These are phyloP conservation scores for Cyphomyrmex costatus DNA, from an alignment of 1,140 invertebrate species.

Conservation along the genomic window DNA sequence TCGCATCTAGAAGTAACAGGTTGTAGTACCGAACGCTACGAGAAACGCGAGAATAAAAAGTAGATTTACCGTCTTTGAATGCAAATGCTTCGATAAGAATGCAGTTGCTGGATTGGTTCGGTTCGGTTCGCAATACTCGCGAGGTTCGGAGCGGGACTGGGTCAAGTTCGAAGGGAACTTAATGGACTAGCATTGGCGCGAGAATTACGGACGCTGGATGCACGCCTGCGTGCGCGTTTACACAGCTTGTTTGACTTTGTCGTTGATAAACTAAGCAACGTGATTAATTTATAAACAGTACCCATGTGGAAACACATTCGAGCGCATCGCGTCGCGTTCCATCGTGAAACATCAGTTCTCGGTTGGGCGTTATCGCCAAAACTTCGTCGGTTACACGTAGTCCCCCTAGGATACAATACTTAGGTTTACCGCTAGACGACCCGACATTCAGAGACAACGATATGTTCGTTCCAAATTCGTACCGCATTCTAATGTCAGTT, in stretches of 20 bases:
- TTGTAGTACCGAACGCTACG: constrained; percentile 54
- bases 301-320: constrained; percentile 15
- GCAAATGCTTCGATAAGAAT: constrained; percentile 62
- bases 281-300: constrained; percentile 57
- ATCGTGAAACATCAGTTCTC: constrained; percentile 5
- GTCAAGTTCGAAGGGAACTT: constrained; percentile 56
- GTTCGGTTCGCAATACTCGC: constrained; percentile 26
- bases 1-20: constrained; percentile 70
- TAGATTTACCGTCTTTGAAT: constrained; percentile 61
- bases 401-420: neutral
- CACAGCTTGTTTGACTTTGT: constrained; percentile 47
- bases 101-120: constrained; percentile 39
- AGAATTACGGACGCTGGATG: constrained; percentile 9
- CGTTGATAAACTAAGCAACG: constrained; percentile 40
- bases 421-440: neutral
- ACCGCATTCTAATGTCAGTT: constrained; percentile 24
- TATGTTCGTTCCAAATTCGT: neutral
- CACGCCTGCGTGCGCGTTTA: constrained; percentile 14
- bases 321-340: neutral
- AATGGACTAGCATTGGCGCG: constrained; percentile 32
- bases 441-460: neutral
- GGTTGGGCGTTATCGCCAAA: constrained; percentile 14
- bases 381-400: constrained; percentile 1
- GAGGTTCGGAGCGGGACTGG: constrained; percentile 31
- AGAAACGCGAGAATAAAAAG: constrained; percentile 56